These are phyloP conservation scores for Hipposideros armiger DNA, from an alignment of 2,113 vertebrate genomes.

Conservation along the genomic window DNA sequence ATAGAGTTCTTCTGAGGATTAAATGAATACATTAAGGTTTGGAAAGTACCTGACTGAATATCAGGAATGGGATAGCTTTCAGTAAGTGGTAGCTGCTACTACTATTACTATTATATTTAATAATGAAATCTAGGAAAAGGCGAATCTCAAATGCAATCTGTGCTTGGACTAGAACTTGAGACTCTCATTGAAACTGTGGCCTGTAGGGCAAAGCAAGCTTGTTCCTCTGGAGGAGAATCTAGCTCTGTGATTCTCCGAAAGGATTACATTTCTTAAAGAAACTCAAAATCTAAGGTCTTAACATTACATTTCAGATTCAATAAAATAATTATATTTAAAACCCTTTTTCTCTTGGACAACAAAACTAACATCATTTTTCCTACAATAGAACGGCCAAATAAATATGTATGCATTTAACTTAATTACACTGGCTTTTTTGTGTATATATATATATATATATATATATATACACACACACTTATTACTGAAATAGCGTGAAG, in stretches of 20 bases:
- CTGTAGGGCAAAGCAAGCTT: neutral
- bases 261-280: neutral
- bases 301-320: conserved; percentile 1
- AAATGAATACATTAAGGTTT: neutral
- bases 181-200: neutral
- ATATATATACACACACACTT: neutral
- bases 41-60: neutral
- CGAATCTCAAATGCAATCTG: neutral
- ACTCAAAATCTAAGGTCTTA: neutral
- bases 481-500: neutral
- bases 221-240: neutral
- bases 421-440: neutral
- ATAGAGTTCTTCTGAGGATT: neutral
- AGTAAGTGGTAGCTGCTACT: no score
- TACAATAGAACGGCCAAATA: neutral
- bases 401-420: neutral
- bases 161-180: neutral
- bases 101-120: neutral
- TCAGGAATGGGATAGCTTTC: neutral
- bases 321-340: neutral
- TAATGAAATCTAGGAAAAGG: neutral
- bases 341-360: neutral
- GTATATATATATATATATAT: no score
- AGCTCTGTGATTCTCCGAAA: neutral
- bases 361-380: neutral